Evolutionary conservation across 2,888 invertebrate genomes (phyloP).

Genomic region (Andrena minutula): DNA sequence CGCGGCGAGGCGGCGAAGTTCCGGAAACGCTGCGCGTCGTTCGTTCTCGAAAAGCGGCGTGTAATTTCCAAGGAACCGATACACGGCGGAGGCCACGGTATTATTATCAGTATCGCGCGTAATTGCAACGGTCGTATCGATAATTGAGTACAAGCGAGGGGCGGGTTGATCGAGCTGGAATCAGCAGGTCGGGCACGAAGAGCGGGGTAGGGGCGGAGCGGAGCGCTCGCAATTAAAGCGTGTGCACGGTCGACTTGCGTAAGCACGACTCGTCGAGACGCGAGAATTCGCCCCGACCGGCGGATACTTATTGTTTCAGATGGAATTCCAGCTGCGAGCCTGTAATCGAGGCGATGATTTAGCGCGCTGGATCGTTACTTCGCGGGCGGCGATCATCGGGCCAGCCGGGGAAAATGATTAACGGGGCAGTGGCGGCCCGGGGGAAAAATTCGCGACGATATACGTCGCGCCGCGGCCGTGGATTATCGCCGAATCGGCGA

Average conservation of each 20-base stretch:
- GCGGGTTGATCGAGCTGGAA: slow-evolving; percentile 69
- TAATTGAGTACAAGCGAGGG: slow-evolving; percentile 73
- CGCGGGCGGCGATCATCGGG: neutral
- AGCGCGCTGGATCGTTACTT: slow-evolving; percentile 36
- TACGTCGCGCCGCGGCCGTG: slow-evolving; percentile 29
- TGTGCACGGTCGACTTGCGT: slow-evolving; percentile 46
- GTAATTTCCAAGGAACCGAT: slow-evolving; percentile 67
- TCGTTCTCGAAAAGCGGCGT: slow-evolving; percentile 50
- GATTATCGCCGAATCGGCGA: slow-evolving; percentile 67
- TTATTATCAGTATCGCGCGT: slow-evolving; percentile 66
- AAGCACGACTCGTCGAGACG: slow-evolving; percentile 44
- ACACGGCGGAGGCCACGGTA: slow-evolving; percentile 46
- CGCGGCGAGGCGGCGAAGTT: no score
- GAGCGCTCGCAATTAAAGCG: slow-evolving; percentile 64
- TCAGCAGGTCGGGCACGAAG: slow-evolving; percentile 36
- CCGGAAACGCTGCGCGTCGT: slow-evolving; percentile 19
- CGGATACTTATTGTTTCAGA: slow-evolving; percentile 62
- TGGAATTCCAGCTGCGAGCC: slow-evolving; percentile 28
- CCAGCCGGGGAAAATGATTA: slow-evolving; percentile 15
- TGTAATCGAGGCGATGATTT: slow-evolving; percentile 68
- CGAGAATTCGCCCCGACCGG: slow-evolving; percentile 48
- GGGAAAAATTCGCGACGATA: slow-evolving; percentile 35
- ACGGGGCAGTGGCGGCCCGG: neutral
- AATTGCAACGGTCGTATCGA: slow-evolving; percentile 69
- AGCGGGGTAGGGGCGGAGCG: slow-evolving; percentile 4